Percentiles rank a stretch among this genome's conserved stretches.
These are phyloP conservation scores for Menura novaehollandiae DNA, from an alignment of 2,113 vertebrate species.

Conservation along the genomic window DNA sequence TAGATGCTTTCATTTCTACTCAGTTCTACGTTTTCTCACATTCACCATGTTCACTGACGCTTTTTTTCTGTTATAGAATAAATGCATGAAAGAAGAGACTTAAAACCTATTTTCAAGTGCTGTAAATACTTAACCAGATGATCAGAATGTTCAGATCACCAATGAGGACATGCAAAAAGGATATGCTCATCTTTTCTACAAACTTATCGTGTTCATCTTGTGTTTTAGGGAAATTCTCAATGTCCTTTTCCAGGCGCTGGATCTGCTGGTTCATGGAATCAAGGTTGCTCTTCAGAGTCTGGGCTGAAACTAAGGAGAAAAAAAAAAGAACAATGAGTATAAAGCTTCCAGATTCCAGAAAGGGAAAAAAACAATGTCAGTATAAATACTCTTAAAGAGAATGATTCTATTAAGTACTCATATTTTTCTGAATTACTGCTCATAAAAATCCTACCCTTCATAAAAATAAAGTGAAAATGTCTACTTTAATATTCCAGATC, in stretches of 20 bases:
- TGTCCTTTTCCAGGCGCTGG: slow-evolving; percentile 85
- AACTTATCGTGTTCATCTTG: slow-evolving; percentile 91
- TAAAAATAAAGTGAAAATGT: slow-evolving; percentile 71
- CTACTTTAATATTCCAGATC: slow-evolving; percentile 72
- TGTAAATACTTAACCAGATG: not conserved
- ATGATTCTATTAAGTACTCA: slow-evolving; percentile 57
- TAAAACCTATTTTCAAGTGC: not conserved
- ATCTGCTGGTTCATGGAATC: slow-evolving; percentile 89
- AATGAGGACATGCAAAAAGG: slow-evolving; percentile 72
- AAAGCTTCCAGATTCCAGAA: not conserved
- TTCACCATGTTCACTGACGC: rapidly evolving
- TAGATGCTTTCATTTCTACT: not conserved
- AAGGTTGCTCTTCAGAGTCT: slow-evolving; percentile 89
- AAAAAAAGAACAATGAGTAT: not conserved
- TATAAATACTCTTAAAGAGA: slow-evolving; percentile 28
- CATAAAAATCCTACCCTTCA: slow-evolving; percentile 61
- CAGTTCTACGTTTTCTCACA: not conserved
- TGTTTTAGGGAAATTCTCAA: slow-evolving; percentile 85
- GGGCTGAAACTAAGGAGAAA: slow-evolving; percentile 84
- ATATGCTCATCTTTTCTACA: slow-evolving; percentile 97
- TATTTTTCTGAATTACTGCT: slow-evolving; percentile 70
- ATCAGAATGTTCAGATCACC: not conserved
- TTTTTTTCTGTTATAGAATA: not conserved
- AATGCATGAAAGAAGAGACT: not conserved
- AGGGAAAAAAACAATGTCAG: not conserved